Base-by-base conservation (phyloP, 2,888 invertebrate species). In the Drosophila pegasa region DNA sequence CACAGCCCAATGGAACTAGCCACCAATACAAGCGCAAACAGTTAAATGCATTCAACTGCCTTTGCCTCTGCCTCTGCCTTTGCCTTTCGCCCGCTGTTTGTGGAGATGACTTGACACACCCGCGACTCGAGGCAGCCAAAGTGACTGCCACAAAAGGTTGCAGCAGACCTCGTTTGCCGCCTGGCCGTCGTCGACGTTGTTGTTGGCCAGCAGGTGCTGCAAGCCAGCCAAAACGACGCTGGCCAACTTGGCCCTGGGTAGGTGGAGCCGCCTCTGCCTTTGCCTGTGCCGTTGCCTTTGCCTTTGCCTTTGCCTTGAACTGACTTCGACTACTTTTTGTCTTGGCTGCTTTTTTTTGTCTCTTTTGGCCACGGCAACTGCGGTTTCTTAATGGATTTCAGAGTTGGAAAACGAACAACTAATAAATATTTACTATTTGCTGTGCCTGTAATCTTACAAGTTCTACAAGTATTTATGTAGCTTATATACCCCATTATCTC, bases 61-160 rank as follows among this genome's bases (percentile, higher is more conserved):
- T 16, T 16, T 27, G 25, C 45, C 45, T 22, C 6, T 25, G 35
- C 43, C 25, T 25, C 8, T 4, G 43, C 25, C 43, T n/a, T 37
- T 37, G 16, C 45, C 70, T 41, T 43, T 22, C 22, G 31, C 31
- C 50, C 35, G 59, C 37, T 83, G 71, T 87, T 89, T 85, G 86
- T 71, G 76, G 68, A 82, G 89, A 88, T 89, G 89, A 88, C 84
- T 87, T 77, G 81, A 65, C 78, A 88, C 87, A 81, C 90, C 89
- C 87, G 89, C 87, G 40, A 33, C 33, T 52, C 29, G 20, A 54
- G 52, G 78, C 59, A 82, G 80, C 88, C 88, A 89, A 76, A 62
- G 54, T 82, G 83, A 86, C 75, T 83, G 80, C 80, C 70, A 57
- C 77, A 71, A 78, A 68, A 63, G 73, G 69, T 66, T 60, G 71